A percentile compares a stretch with the other conserved stretches of the same genome.
phyloP scores from a whole-genome alignment of 2,888 invertebrate genomes.

The Xylota sylvarum region DNA sequence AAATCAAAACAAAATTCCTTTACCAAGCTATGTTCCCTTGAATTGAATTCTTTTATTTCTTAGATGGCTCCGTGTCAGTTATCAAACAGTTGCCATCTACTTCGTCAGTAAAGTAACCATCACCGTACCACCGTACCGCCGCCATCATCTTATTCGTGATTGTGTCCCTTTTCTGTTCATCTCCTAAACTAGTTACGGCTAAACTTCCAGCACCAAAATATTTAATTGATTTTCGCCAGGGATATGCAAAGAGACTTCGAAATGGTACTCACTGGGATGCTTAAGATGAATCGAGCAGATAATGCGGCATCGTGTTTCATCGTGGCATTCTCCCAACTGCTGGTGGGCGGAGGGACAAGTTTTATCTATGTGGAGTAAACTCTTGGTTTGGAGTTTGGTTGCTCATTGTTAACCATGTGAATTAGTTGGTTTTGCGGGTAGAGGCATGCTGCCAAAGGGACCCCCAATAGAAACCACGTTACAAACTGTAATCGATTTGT shows the following conservation, averaged over 20 bases:
- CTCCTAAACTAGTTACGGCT: neutral
- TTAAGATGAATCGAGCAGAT: conserved; percentile 64
- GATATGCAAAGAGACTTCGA: conserved; percentile 36
- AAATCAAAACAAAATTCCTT: neutral
- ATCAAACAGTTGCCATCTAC: conserved; percentile 42
- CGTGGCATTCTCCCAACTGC: conserved; percentile 2
- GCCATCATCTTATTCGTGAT: conserved; percentile 49
- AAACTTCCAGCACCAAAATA: conserved; percentile 7
- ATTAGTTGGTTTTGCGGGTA: conserved; percentile 54
- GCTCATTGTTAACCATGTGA: conserved; percentile 48
- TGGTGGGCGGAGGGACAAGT: neutral
- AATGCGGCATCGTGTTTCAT: conserved; percentile 37
- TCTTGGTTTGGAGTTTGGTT: conserved; percentile 45
- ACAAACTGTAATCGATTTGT: conserved; percentile 75
- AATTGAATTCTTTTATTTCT: conserved; percentile 34
- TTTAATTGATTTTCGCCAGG: conserved; percentile 68
- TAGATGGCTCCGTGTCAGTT: conserved; percentile 35
- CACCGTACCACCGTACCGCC: neutral
- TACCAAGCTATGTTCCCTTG: neutral
- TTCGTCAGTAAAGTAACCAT: conserved; percentile 8
- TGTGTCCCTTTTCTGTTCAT: conserved; percentile 20
- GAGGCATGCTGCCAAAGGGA: conserved; percentile 48
- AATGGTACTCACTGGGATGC: conserved; percentile 35
- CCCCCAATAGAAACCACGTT: conserved; percentile 52
- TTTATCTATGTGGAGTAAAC: conserved; percentile 60